Conservation (phyloP, 2,113 vertebrate genomes). For the Peromyscus maniculatus region DNA sequence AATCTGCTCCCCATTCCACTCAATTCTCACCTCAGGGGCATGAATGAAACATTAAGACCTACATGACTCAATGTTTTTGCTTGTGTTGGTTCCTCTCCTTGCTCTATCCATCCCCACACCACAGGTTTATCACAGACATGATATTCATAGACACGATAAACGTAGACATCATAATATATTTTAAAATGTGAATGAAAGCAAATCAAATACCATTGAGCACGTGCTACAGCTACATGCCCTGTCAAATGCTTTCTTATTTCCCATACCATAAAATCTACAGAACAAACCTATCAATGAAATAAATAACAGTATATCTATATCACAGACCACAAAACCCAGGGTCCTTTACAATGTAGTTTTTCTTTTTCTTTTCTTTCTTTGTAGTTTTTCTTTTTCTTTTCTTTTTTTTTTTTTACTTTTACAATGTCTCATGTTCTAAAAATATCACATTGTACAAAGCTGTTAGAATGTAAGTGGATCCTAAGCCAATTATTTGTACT, state of each 20-base stretch:
- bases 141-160: not conserved
- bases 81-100: not conserved
- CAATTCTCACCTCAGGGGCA: no score
- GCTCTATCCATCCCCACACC: not conserved
- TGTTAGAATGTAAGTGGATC: not conserved
- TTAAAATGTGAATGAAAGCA: not conserved
- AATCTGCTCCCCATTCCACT: not conserved
- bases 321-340: not conserved
- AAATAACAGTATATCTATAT: not conserved
- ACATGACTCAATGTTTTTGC: not conserved
- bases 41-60: not conserved
- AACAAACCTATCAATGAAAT: not conserved
- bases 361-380: not conserved
- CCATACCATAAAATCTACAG: not conserved
- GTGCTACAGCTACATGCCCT: not conserved
- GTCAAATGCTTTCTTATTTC: not conserved
- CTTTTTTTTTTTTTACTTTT: not conserved
- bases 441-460: not conserved
- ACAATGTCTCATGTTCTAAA: not conserved
- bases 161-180: not conserved
- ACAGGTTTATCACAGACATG: not conserved
- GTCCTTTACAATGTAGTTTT: not conserved
- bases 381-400: not conserved
- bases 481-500: slow-evolving; percentile 28
- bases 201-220: not conserved